Conservation (phyloP, 92 coral and sea anemone species). For the Epizoanthus scotinus region DNA sequence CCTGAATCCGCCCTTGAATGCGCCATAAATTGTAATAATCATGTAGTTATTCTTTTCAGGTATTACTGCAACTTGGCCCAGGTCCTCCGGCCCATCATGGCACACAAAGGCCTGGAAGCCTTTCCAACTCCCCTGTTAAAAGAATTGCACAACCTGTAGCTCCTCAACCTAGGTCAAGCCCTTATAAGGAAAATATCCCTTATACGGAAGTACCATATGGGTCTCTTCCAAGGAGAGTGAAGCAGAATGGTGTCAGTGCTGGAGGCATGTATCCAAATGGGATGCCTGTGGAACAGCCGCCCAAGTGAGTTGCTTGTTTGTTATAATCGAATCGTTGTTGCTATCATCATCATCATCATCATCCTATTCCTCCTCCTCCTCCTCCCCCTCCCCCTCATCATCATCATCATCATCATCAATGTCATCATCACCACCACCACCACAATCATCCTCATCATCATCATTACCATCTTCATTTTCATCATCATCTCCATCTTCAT, state of each 20-base stretch:
- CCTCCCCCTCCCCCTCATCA: too few relatives aligned
- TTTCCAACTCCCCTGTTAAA: background rate
- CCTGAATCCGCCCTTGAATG: too few relatives aligned
- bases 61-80: conserved; percentile 34
- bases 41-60: background rate
- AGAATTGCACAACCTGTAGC: conserved; percentile 5
- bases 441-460: too few relatives aligned
- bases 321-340: background rate
- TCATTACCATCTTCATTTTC: too few relatives aligned
- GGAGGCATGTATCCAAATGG: conserved; percentile 22
- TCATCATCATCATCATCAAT: too few relatives aligned
- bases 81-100: conserved; percentile 12
- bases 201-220: conserved; percentile 17
- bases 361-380: too few relatives aligned
- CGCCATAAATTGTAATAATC: background rate
- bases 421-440: too few relatives aligned
- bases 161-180: conserved; percentile 23
- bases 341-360: too few relatives aligned
- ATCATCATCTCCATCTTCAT: too few relatives aligned
- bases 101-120: conserved; percentile 1
- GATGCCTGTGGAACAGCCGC: background rate
- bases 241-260: conserved; percentile 23
- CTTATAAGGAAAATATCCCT: conserved; percentile 30
- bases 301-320: conserved; percentile 21
- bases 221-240: conserved; percentile 16